Evolutionary conservation across 2,888 invertebrate species (phyloP).

Genomic region (Zelleria hepariella): DNA sequence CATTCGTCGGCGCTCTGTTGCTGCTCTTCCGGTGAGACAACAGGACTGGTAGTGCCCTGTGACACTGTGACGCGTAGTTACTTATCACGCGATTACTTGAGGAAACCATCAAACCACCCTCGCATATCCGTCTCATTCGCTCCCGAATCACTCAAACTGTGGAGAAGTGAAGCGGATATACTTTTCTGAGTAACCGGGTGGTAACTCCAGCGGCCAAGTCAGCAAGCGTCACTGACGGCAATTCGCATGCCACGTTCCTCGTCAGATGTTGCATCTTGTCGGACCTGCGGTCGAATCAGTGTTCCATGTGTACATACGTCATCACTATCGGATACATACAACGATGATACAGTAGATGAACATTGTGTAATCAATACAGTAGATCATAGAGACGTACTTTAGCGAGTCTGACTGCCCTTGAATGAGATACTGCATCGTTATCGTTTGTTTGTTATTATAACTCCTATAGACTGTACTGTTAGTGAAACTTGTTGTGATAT

Average conservation of each 20-base stretch:
- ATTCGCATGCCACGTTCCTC: slow-evolving; percentile 25
- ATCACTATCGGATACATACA: slow-evolving; percentile 25
- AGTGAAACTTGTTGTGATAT: slow-evolving; percentile 26
- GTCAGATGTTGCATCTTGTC: slow-evolving; percentile 28
- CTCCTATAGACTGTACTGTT: slow-evolving; percentile 23
- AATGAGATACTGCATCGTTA: slow-evolving; percentile 30
- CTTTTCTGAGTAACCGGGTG: neutral
- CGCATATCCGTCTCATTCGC: neutral
- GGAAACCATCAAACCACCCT: neutral
- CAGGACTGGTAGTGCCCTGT: slow-evolving; percentile 29
- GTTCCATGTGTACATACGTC: slow-evolving; percentile 25
- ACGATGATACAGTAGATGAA: slow-evolving; percentile 13
- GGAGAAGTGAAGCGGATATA: neutral
- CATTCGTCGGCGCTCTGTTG: slow-evolving; percentile 92
- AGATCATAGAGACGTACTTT: slow-evolving; percentile 30
- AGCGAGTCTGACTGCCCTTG: slow-evolving; percentile 26
- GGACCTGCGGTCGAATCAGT: slow-evolving; percentile 22
- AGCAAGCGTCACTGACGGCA: slow-evolving; percentile 11
- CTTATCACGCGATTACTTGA: slow-evolving; percentile 3
- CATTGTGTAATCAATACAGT: slow-evolving; percentile 13
- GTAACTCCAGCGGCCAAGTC: neutral
- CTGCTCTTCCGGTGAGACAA: slow-evolving; percentile 90
- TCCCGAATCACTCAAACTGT: neutral
- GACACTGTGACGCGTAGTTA: slow-evolving; percentile 21
- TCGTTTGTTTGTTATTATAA: slow-evolving; percentile 24